Evolutionary conservation across 2,113 vertebrate genomes (phyloP).

Genomic region (Salvelinus sp.): DNA sequence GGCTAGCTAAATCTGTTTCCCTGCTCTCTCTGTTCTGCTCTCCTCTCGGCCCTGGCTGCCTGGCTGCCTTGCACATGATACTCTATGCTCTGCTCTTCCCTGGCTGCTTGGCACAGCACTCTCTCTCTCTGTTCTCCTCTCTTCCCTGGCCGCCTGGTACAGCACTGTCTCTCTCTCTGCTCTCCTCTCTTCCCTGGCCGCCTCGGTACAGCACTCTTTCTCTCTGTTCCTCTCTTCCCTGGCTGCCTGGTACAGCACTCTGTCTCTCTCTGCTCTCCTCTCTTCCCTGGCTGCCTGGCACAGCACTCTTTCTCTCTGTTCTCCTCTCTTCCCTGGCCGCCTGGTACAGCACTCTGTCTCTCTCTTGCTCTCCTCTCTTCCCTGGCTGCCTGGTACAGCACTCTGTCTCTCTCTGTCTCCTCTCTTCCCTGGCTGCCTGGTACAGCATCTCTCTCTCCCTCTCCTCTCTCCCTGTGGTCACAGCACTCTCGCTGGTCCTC

Average conservation of each 20-base stretch:
- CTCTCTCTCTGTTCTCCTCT: too few relatives aligned
- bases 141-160: too few relatives aligned
- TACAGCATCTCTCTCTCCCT: background rate
- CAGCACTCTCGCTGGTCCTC: too few relatives aligned
- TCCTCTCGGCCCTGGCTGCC: background rate
- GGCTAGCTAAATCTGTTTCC: slow-evolving; percentile 51
- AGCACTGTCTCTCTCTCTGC: background rate
- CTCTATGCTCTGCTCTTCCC: background rate
- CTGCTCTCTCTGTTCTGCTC: slow-evolving; percentile 11
- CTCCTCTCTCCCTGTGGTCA: background rate
- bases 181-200: background rate
- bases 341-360: background rate
- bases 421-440: background rate
- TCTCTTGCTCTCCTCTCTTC: background rate
- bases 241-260: background rate
- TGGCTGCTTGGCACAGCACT: too few relatives aligned
- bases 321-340: background rate
- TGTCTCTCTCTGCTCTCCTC: background rate
- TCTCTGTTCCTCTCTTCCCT: background rate
- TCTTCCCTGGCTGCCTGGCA: background rate
- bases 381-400: background rate
- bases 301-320: background rate
- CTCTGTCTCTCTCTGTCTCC: background rate
- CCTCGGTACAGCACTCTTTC: background rate
- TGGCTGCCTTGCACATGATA: background rate